These are phyloP conservation scores for Cyclina sinensis DNA, from an alignment of 1,140 invertebrate genomes.

Conservation along the genomic window DNA sequence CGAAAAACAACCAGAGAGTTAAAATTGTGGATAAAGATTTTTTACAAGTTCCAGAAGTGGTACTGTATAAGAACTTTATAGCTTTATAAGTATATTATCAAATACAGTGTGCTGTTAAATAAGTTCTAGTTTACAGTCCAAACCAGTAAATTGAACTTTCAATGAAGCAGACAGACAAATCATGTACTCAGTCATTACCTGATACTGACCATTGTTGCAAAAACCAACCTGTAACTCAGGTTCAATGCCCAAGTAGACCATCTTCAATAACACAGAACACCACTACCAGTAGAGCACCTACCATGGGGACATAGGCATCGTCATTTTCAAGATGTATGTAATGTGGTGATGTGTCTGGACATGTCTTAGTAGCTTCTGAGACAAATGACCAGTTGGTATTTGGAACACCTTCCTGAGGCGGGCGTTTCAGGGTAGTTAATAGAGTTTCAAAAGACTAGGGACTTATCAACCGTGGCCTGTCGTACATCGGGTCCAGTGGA, in stretches of 20 bases:
- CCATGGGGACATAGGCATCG: neutral
- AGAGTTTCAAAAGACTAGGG: neutral
- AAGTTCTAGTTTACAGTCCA: neutral
- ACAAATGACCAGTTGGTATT: constrained; percentile 1
- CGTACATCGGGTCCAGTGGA: neutral
- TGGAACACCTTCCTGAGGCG: neutral
- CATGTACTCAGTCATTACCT: neutral
- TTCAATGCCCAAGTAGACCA: neutral
- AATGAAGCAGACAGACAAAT: neutral
- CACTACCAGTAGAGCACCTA: neutral
- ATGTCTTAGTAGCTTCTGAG: neutral
- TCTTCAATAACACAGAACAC: neutral
- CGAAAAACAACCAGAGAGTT: too few species aligned
- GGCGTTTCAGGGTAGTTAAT: neutral
- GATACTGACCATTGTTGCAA: neutral
- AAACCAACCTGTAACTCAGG: neutral
- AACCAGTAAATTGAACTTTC: neutral
- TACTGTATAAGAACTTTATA: too few species aligned
- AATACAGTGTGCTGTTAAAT: too few species aligned
- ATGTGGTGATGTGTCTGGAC: neutral
- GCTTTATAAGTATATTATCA: too few species aligned
- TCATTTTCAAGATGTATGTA: neutral
- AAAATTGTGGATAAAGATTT: too few species aligned
- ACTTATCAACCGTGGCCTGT: neutral
- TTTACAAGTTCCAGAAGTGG: too few species aligned